Evolutionary conservation across 2,888 invertebrate species (phyloP).

Genomic region (Chymomyza caudatula): DNA sequence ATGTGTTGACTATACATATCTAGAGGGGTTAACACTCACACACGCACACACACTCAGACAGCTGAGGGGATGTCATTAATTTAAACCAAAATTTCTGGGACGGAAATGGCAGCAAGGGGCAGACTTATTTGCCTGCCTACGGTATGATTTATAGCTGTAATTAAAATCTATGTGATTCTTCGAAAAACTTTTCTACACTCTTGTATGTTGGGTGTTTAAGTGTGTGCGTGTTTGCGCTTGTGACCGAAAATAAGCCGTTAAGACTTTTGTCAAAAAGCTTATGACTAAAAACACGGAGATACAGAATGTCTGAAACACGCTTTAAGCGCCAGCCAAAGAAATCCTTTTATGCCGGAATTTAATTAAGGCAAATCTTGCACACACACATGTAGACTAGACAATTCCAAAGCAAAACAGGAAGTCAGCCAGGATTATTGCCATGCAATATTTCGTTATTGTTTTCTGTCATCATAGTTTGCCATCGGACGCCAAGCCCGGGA

Average conservation of each 20-base stretch:
- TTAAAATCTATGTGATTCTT: constrained; percentile 55
- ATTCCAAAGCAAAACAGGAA: neutral
- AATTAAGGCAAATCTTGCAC: constrained; percentile 61
- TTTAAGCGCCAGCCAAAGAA: constrained; percentile 42
- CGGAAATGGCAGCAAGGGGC: constrained; percentile 20
- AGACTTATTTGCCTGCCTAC: constrained; percentile 5
- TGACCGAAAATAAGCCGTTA: constrained; percentile 49
- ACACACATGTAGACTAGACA: constrained; percentile 2
- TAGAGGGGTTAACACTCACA: neutral
- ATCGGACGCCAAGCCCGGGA: neutral
- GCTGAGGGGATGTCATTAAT: constrained; percentile 11
- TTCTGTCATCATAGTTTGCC: constrained; percentile 20
- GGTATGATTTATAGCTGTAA: constrained; percentile 64
- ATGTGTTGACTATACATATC: neutral
- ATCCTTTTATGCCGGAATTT: constrained; percentile 67
- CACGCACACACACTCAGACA: neutral
- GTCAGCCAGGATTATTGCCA: neutral
- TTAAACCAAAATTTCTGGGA: neutral
- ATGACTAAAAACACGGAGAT: constrained; percentile 31
- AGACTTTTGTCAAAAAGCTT: constrained; percentile 66
- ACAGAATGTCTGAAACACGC: constrained; percentile 8
- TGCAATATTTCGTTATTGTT: constrained; percentile 63
- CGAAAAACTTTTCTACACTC: constrained; percentile 8
- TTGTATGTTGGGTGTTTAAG: too few relatives aligned
- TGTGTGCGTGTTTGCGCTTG: neutral